Conservation (phyloP, 2,113 vertebrate species). For the Myotis davidii region DNA sequence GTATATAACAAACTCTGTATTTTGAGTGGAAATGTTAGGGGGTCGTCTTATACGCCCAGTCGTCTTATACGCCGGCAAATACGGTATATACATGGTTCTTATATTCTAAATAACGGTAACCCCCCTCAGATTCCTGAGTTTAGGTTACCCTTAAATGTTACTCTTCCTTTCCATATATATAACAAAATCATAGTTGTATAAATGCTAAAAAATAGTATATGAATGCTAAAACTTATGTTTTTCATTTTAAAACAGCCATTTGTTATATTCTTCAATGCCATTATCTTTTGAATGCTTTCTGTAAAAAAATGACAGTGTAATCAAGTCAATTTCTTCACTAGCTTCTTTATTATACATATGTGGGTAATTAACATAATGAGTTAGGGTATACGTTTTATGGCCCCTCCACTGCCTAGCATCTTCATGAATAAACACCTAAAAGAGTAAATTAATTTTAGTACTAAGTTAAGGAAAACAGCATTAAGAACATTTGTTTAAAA, state of each 20-base stretch:
- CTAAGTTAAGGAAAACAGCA: slow-evolving; percentile 9
- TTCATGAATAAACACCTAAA: slow-evolving; percentile 1
- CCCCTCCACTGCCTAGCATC: background rate
- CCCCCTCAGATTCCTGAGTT: background rate
- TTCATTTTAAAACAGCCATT: slow-evolving; percentile 2
- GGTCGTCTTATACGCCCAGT: no score
- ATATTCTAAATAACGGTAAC: background rate
- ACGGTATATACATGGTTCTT: background rate
- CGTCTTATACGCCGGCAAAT: no score
- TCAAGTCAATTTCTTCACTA: background rate
- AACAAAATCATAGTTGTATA: background rate
- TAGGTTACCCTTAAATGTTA: background rate
- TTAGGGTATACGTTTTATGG: background rate
- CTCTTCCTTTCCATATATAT: background rate
- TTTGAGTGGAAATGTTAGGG: no score
- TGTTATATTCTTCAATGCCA: background rate
- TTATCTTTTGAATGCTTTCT: background rate
- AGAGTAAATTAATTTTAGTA: slow-evolving; percentile 14
- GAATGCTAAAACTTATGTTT: background rate
- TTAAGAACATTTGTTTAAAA: slow-evolving; percentile 39
- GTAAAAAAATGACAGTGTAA: background rate
- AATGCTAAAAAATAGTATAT: background rate
- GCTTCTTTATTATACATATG: background rate
- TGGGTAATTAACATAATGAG: background rate
- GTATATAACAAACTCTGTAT: no score